Evolutionary conservation across 1,140 invertebrate genomes (phyloP).

Genomic region (Orius insidiosus): DNA sequence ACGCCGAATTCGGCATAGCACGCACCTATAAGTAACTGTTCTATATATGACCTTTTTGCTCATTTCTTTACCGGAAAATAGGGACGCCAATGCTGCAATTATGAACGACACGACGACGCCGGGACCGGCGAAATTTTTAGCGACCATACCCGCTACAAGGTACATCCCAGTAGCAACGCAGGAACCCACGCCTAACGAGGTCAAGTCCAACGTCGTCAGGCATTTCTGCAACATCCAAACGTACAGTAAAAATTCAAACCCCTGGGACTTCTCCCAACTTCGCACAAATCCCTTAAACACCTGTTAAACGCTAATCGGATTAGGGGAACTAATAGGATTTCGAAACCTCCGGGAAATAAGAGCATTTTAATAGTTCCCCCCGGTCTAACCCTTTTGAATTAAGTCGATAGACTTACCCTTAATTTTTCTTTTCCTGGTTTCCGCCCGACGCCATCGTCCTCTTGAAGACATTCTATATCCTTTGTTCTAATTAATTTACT

Average conservation of each 20-base stretch:
- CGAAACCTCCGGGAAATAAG: too few relatives aligned
- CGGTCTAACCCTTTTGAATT: too few relatives aligned
- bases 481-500: constrained; percentile 63
- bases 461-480: constrained; percentile 47
- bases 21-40: constrained; percentile 62
- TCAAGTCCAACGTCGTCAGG: constrained; percentile 72
- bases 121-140: constrained; percentile 68
- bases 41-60: too few relatives aligned
- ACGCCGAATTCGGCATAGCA: constrained; percentile 88
- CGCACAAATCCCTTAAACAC: too few relatives aligned
- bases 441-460: constrained; percentile 19
- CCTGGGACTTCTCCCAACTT: too few relatives aligned
- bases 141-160: constrained; percentile 77
- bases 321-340: too few relatives aligned
- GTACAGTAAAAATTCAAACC: too few relatives aligned
- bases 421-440: constrained; percentile 19
- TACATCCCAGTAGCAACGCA: constrained; percentile 91
- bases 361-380: too few relatives aligned
- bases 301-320: too few relatives aligned
- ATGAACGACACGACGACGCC: constrained; percentile 75
- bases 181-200: constrained; percentile 78
- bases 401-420: constrained; percentile 19
- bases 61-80: constrained; percentile 66
- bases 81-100: constrained; percentile 75
- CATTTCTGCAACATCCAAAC: constrained; percentile 70